phyloP scores from a whole-genome alignment of 2,888 invertebrate species.

The Brachynemurus nebulosus region DNA sequence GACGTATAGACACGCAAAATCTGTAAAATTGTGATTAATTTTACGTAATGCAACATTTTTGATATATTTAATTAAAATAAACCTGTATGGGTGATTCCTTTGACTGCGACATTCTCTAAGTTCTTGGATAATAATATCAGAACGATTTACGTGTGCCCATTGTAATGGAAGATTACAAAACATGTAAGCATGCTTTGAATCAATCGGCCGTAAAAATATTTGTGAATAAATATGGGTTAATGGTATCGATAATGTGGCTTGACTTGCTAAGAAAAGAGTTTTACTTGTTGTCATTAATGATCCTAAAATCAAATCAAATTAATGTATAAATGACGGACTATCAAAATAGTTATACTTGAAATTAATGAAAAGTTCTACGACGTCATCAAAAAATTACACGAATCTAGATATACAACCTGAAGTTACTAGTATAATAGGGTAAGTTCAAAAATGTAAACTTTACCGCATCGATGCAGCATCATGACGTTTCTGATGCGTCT shows the following conservation, averaged over 20 bases:
- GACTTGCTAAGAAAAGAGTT: constrained; percentile 34
- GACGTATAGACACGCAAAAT: constrained; percentile 64
- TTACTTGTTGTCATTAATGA: constrained; percentile 28
- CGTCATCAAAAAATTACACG: too few species aligned
- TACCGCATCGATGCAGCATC: too few species aligned
- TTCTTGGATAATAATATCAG: constrained; percentile 29
- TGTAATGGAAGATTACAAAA: constrained; percentile 43
- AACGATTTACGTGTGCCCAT: constrained; percentile 44
- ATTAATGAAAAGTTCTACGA: too few species aligned
- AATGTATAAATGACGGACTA: too few species aligned
- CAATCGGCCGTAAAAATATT: constrained; percentile 60
- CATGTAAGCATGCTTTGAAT: constrained; percentile 34
- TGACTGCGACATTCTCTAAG: constrained; percentile 33
- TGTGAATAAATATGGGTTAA: constrained; percentile 58
- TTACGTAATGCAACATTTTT: neutral
- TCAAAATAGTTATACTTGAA: too few species aligned
- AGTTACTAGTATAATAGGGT: too few species aligned
- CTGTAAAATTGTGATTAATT: constrained; percentile 29
- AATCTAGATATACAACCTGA: too few species aligned
- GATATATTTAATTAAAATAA: constrained; percentile 12
- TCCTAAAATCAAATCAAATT: constrained; percentile 11
- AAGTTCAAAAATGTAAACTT: too few species aligned
- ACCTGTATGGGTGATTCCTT: constrained; percentile 34
- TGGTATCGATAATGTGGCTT: constrained; percentile 58
- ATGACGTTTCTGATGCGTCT: too few species aligned